Evolutionary conservation across 2,888 invertebrate genomes (phyloP), one percentile per base, ranked within the genome.

Genomic region (Trissonchulus sp.): DNA sequence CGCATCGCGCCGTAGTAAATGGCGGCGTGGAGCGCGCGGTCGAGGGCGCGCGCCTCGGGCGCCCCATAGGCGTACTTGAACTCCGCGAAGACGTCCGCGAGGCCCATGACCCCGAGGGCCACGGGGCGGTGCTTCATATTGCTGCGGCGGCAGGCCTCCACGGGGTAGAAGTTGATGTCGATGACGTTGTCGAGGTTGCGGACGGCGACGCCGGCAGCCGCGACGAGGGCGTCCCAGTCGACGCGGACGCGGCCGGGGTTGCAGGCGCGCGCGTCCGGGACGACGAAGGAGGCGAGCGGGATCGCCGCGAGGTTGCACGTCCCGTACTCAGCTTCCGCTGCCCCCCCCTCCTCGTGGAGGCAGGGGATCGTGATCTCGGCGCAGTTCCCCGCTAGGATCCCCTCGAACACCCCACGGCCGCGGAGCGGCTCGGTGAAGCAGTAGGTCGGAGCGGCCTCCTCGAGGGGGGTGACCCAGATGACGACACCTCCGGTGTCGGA

Each of bases 301-400:
- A 76, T 31, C 69, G 76, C 77, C 8, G 48, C 76, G 33, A 76
- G 37, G 31, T 72, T 76, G 48, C 76, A 76, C n/a, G n/a, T n/a
- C n/a, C n/a, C n/a, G n/a, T n/a, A n/a, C n/a, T n/a, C n/a, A n/a
- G n/a, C n/a, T n/a, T n/a, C n/a, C n/a, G n/a, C n/a, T n/a, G n/a
- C n/a, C n/a, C n/a, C n/a, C n/a, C n/a, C n/a, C n/a, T n/a, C n/a
- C n/a, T n/a, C n/a, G n/a, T n/a, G n/a, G n/a, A n/a, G n/a, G n/a
- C n/a, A n/a, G n/a, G n/a, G n/a, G n/a, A n/a, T n/a, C n/a, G n/a
- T n/a, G n/a, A n/a, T n/a, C n/a, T n/a, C n/a, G n/a, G n/a, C n/a
- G n/a, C n/a, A n/a, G n/a, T n/a, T n/a, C n/a, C n/a, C n/a, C n/a
- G n/a, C n/a, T n/a, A n/a, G n/a, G n/a, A n/a, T n/a, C n/a, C n/a